Base-by-base conservation (phyloP, 2,113 vertebrate species). In the Myrmophylax atrothorax region DNA sequence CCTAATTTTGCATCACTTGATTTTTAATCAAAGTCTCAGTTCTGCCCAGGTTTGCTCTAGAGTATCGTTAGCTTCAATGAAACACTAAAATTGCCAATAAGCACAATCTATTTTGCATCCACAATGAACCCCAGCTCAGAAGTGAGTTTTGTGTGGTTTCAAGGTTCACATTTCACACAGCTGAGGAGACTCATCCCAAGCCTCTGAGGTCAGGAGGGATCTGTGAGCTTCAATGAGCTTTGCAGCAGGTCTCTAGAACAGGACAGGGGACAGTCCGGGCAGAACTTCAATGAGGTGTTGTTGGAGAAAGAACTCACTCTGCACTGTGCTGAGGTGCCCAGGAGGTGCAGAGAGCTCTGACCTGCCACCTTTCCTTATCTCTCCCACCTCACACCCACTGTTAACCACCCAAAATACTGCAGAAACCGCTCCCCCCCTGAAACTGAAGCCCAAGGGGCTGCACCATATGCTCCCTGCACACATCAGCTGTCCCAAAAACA, bases 231-330 rank as follows among this genome's bases (percentile, higher is more conserved):
- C 22, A 64, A 11, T 3, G 8, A 70, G 18, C 16, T 67, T 50
- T 74, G 47, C 1, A 2, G 38, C 56, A 52, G 25, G 15, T 37
- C 33, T 22, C 47, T 0, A 0, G 50, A 44, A 81, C 56, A 73
- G 64, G 52, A 42, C 1, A 2, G 6, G 22, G 17, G 25, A 55
- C 38, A 78, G 60, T 16, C 25, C 40, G 87, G 46, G 42, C 55
- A 25, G 12, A 13, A 23, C 11, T 75, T 47, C 1, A 0, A 3
- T 0, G 0, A 9, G 25, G 11, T 14, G n/a, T 0, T 66, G 24
- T 0, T 26, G 53, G 33, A 67, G 38, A 40, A 69, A 59, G 14
- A 68, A 31, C 38, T 38, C 7, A 0, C 15, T 28, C 29, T 66
- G 42, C 2, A 2, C n/a, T 13, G 29, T 4, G 19, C 33, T 20